Evolutionary conservation across 1,140 invertebrate genomes (phyloP).

Genomic region (Drosophila teissieri): DNA sequence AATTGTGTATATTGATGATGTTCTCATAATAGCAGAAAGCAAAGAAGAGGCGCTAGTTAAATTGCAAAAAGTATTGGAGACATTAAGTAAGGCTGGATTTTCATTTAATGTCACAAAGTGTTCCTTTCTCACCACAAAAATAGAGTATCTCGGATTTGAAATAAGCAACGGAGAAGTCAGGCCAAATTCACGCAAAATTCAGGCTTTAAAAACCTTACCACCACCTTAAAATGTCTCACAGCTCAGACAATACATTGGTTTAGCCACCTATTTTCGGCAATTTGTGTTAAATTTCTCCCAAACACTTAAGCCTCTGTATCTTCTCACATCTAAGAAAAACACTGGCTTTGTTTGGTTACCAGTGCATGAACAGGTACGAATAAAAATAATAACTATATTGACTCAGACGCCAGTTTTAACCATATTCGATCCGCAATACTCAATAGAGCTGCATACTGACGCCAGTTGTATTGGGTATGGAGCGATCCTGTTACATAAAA

Average conservation of each 20-base stretch:
- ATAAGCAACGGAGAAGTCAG: not conserved
- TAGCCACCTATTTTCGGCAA: not conserved
- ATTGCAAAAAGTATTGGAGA: not conserved
- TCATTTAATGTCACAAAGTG: not conserved
- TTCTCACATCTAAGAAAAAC: not conserved
- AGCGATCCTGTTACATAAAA: no score
- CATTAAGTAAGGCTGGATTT: not conserved
- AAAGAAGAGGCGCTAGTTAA: not conserved
- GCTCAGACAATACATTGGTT: not conserved
- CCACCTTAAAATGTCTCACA: not conserved
- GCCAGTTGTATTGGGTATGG: conserved; percentile 6
- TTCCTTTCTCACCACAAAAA: not conserved
- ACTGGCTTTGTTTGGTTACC: not conserved
- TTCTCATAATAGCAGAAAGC: not conserved
- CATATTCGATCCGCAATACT: conserved; percentile 7
- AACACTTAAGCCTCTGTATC: not conserved
- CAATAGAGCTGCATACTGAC: conserved; percentile 11
- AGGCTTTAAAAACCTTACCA: not conserved
- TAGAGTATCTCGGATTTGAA: not conserved
- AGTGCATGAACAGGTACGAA: not conserved
- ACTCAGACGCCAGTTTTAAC: not conserved
- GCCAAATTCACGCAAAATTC: not conserved
- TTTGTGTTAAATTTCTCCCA: not conserved
- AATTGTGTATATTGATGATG: not conserved
- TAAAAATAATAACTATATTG: not conserved